phyloP scores from a whole-genome alignment of 2,797 vertebrate genomes.

The Paguma larvata region DNA sequence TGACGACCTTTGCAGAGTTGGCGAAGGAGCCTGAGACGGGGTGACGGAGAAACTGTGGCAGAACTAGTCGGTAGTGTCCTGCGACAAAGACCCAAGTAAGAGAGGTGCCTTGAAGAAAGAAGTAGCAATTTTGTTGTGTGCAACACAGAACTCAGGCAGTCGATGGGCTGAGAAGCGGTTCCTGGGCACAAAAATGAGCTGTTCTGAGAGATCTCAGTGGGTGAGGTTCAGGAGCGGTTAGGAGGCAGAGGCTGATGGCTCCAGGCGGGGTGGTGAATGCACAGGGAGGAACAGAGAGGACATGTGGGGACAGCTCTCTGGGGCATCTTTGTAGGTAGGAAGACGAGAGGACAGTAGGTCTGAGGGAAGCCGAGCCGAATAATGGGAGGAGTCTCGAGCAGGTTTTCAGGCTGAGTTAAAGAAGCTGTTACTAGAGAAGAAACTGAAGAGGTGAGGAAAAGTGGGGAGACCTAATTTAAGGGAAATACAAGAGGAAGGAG shows the following conservation, averaged over 20 bases:
- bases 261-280: background rate
- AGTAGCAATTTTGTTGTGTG: background rate
- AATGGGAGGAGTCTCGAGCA: background rate
- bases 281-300: background rate
- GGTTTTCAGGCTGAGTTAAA: background rate
- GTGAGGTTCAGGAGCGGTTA: background rate
- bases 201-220: rapidly evolving
- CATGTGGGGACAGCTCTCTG: background rate
- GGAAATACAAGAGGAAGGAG: background rate
- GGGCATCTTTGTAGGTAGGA: background rate
- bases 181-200: background rate
- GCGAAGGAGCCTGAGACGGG: background rate
- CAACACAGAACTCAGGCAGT: background rate
- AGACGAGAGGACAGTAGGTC: background rate
- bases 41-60: background rate
- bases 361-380: background rate
- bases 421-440: background rate
- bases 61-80: background rate
- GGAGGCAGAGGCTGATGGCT: background rate
- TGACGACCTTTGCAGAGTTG: background rate
- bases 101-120: background rate
- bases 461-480: background rate
- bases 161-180: background rate
- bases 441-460: background rate
- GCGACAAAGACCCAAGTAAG: background rate